Evolutionary conservation across 1,140 invertebrate genomes (phyloP), one percentile per base, ranked within the genome.

Genomic region (Diplogasteroides magnus): DNA sequence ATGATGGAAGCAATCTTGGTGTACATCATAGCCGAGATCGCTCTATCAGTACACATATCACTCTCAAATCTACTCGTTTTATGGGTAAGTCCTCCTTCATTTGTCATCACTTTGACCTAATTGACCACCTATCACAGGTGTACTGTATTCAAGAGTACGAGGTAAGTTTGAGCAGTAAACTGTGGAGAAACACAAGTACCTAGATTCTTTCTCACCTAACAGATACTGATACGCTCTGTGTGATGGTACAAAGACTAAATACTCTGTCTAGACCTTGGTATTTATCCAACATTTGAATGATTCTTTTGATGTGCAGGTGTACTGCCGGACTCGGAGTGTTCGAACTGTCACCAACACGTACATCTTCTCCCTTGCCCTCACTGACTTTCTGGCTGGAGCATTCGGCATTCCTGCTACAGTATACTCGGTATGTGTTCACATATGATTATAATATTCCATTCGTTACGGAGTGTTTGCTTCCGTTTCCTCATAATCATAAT

Each of bases 341-440:
- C 37, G 74, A 15, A 75, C 74, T 31, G 73, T 75, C 56, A 75
- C 74, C 61, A 75, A 75, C 68, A 75, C 73, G 0, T 75, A 75
- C 64, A 75, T 75, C 31, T 75, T 75, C 37, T 75, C 74, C 11
- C 57, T 75, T 26, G 74, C 74, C 19, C 61, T 73, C 28, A 74
- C 74, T 6, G 74, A 75, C 55, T 75, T 75, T 65, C 55, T 75
- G 23, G 74, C 74, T 61, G 74, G 74, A 15, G 59, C 60, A 31
- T 62, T 68, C 29, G 67, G 67, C 2, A 57, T 68, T 6, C 67
- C 67, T 25, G 60, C 64, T 26, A 68, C 67, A 3, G 67, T 68
- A 6, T 68, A 62, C 67, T 68, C 67, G 37, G 37, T 48, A 48
- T 19, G 37, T 48, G 37, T 48, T 48, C 37, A 19, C 6, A 48